Conservation (phyloP, 2,113 vertebrate species). For the Pangasianodon gigas region DNA sequence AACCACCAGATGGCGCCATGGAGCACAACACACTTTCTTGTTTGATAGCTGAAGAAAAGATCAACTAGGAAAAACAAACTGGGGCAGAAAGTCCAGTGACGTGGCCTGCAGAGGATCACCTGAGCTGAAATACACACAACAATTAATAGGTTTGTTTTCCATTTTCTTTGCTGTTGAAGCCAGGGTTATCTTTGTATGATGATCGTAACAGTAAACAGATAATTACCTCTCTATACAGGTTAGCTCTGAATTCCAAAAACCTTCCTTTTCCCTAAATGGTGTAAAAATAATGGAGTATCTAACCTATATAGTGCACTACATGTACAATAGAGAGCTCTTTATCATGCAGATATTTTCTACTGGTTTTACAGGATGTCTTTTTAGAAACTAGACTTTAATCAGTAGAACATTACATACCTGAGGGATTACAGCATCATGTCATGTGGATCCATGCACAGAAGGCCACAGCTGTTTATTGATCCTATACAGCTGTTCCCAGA, state of each 20-base stretch:
- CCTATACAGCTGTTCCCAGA: background rate
- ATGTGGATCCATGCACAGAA: background rate
- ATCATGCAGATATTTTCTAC: background rate
- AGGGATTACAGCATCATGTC: background rate
- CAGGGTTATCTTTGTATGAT: background rate
- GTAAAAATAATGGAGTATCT: background rate
- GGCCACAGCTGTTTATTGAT: background rate
- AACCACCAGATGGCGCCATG: conserved; percentile 38
- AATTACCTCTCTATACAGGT: background rate
- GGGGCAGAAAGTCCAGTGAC: conserved; percentile 43
- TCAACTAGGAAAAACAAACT: conserved; percentile 51
- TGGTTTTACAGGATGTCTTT: background rate
- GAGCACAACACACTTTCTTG: background rate
- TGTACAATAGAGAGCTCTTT: too few relatives aligned
- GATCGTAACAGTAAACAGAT: background rate
- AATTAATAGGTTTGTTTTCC: conserved; percentile 8
- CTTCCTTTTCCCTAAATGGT: background rate
- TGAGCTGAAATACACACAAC: background rate
- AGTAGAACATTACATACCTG: background rate
- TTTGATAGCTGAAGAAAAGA: conserved; percentile 16
- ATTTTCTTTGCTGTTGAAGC: background rate
- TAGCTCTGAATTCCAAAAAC: background rate
- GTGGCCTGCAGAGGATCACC: conserved; percentile 39
- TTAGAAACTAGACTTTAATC: background rate
- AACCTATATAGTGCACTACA: background rate